Evolutionary conservation across 2,888 invertebrate genomes (phyloP).

Genomic region (Dusona sp.): DNA sequence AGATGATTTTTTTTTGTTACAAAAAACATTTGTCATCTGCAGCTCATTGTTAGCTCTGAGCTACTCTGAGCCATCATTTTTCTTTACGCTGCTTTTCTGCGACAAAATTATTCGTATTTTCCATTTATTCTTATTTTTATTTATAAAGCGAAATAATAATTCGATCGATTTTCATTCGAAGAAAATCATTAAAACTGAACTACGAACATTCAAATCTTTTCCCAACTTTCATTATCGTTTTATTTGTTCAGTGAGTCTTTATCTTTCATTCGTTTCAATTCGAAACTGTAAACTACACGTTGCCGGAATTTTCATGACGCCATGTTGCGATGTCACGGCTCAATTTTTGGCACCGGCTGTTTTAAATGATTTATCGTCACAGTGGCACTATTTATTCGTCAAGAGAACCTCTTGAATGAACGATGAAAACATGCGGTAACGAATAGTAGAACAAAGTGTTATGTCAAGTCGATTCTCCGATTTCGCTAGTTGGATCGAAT

Average conservation of each 20-base stretch:
- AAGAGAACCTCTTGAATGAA: constrained; percentile 23
- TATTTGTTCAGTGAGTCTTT: neutral
- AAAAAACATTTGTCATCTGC: constrained; percentile 56
- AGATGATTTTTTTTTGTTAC: constrained; percentile 5
- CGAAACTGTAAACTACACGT: neutral
- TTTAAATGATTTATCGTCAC: neutral
- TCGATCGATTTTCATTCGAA: neutral
- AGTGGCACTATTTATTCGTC: neutral
- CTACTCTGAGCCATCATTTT: constrained; percentile 48
- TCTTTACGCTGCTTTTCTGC: constrained; percentile 29
- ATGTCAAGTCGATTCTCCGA: neutral
- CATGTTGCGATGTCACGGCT: neutral
- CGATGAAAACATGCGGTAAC: neutral
- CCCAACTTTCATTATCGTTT: neutral
- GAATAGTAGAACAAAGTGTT: neutral
- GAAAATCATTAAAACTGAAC: neutral
- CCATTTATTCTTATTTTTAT: neutral
- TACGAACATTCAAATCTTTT: no score
- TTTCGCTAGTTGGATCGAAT: constrained; percentile 17
- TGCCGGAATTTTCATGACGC: neutral
- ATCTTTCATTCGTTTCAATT: neutral
- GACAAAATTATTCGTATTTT: neutral
- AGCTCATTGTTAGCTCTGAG: constrained; percentile 17
- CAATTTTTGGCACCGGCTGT: neutral
- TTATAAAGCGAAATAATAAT: neutral